Conservation (phyloP, 1,140 invertebrate species). For the Pseudobourletiella spinata region DNA sequence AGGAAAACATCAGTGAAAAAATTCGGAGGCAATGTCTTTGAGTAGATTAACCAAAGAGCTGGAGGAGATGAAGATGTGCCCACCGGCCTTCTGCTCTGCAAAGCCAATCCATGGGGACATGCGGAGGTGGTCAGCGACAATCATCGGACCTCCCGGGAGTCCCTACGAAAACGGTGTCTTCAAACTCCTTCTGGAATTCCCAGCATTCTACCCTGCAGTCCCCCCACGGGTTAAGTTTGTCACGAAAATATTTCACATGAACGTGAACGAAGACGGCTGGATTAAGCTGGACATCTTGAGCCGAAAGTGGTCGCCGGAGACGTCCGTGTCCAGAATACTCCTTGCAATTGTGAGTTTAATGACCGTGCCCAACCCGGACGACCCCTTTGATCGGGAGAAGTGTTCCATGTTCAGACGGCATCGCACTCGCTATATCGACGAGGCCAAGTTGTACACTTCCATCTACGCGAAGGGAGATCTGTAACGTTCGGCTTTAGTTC, state of each 20-base stretch:
- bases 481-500: not conserved
- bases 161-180: constrained; percentile 1
- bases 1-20: no score
- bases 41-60: constrained; percentile 8
- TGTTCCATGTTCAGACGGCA: not conserved
- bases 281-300: not conserved
- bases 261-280: constrained; percentile 7
- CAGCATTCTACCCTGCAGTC: constrained; percentile 8
- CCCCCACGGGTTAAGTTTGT: constrained; percentile 1
- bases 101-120: constrained; percentile 9
- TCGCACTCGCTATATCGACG: not conserved
- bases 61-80: constrained; percentile 11
- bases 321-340: constrained; percentile 3
- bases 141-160: not conserved
- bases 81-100: constrained; percentile 2
- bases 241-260: constrained; percentile 5
- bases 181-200: constrained; percentile 6
- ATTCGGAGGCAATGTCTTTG: constrained; percentile 2
- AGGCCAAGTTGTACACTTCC: not conserved
- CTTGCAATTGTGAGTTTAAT: not conserved
- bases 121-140: not conserved
- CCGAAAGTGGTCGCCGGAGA: constrained; percentile 2
- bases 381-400: constrained; percentile 8
- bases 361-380: not conserved
- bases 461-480: constrained; percentile 5